Percentiles rank a stretch among this genome's conserved stretches.
These are phyloP conservation scores for Frankliniella intonsa DNA, from an alignment of 2,888 invertebrate genomes.

Conservation along the genomic window DNA sequence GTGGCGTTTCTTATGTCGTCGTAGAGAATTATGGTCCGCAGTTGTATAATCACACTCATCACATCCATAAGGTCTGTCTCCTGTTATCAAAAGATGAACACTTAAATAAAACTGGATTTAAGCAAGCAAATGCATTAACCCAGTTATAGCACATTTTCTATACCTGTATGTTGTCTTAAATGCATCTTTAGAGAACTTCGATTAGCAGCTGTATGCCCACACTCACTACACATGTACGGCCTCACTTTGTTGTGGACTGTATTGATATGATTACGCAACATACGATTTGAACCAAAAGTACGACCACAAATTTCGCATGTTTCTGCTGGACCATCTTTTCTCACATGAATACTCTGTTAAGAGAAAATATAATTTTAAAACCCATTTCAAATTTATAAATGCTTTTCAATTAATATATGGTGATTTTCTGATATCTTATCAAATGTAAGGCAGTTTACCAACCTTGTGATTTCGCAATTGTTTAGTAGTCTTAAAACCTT, in stretches of 20 bases:
- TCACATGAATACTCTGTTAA: constrained; percentile 12
- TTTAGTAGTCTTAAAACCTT: constrained; percentile 72
- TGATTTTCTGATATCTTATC: not conserved
- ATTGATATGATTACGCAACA: constrained; percentile 54
- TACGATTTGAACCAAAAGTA: constrained; percentile 53
- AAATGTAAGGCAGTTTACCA: not conserved
- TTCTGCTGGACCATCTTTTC: constrained; percentile 39
- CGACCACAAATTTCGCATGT: constrained; percentile 58
- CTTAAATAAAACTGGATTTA: constrained; percentile 20
- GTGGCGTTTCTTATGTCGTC: constrained; percentile 73
- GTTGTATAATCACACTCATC: constrained; percentile 66
- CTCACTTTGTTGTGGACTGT: constrained; percentile 64
- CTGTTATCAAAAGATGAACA: constrained; percentile 44
- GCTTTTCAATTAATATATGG: constrained; percentile 24
- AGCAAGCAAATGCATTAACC: constrained; percentile 33
- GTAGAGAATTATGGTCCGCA: constrained; percentile 74
- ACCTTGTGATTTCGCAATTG: constrained; percentile 67
- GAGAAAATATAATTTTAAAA: not conserved
- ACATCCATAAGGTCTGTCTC: constrained; percentile 75
- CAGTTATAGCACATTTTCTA: constrained; percentile 39
- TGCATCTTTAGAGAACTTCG: constrained; percentile 64
- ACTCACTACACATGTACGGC: constrained; percentile 62
- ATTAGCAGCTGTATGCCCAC: constrained; percentile 62
- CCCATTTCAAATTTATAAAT: not conserved
- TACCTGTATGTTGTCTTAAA: constrained; percentile 65